Evolutionary conservation across 2,113 vertebrate genomes (phyloP), one percentile per base, ranked within the genome.

Genomic region (Eclectus roratus): DNA sequence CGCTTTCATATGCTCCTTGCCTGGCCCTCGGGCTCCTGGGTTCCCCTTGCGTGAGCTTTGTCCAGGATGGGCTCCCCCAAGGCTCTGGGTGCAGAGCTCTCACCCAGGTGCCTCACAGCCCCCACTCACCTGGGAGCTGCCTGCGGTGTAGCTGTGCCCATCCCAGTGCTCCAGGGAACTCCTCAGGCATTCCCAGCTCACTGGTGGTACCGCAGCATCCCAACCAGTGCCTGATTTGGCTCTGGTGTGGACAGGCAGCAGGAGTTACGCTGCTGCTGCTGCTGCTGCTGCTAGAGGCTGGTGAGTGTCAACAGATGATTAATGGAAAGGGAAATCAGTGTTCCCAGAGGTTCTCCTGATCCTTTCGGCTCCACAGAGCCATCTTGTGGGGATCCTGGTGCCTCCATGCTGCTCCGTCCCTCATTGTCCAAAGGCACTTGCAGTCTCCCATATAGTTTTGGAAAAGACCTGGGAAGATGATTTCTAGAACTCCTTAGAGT

Each of bases 61-160:
- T 35, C 31, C 46, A 10, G 66, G 47, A 10, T 28, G 66, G 63
- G 47, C 39, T 76, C 27, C 63, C 52, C 68, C 31, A 77, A 37
- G 44, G 35, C 2, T 29, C 43, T 17, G 14, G 21, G n/a, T 80
- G 35, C 33, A 60, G 58, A 80, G 52, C 37, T 58, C 77, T 52
- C 60, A 24, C 14, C 28, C 6, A 49, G 21, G 46, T 1, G 1
- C 24, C 17, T 83, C 5, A 0, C 28, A 29, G 12, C 8, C 23
- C 15, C 28, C 9, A 7, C 41, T 65, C 10, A 27, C 16, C 13
- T 0, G 0, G 64, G 55, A 44, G 2, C 46, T 80, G 49, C 41
- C 49, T 37, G 41, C 17, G 15, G 3, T 2, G 0, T 29, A 37
- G 35, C 9, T 37, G 49, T 37, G 35, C 24, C 10, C 27, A 80